phyloP scores from a whole-genome alignment of 2,113 vertebrate genomes.

The Centropristis striata region DNA sequence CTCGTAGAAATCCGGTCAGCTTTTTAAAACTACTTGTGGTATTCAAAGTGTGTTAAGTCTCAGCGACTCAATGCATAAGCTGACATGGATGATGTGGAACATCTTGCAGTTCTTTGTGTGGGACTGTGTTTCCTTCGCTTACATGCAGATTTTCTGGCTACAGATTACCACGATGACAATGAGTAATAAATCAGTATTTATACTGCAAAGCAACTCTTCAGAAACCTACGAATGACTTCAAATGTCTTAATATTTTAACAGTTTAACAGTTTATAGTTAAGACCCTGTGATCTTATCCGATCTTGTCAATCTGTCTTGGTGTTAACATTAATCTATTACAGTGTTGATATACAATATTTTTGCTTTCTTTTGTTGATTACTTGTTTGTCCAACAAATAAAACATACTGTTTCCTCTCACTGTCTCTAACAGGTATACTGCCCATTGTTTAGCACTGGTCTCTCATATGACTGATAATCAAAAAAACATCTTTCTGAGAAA shows the following conservation, averaged over 20 bases:
- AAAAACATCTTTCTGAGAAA: conserved; percentile 94
- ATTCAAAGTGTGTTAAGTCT: too few relatives aligned
- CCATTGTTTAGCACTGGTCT: conserved; percentile 94
- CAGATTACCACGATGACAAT: not conserved
- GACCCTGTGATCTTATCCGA: not conserved
- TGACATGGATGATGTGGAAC: not conserved
- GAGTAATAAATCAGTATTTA: not conserved
- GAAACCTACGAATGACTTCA: not conserved
- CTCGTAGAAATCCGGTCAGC: not conserved
- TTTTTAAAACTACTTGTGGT: not conserved
- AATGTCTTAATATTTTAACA: not conserved
- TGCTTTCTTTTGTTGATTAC: not conserved
- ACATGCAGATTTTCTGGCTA: not conserved
- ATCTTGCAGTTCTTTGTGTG: not conserved
- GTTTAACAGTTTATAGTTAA: not conserved
- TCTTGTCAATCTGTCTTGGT: not conserved
- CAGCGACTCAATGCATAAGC: too few relatives aligned
- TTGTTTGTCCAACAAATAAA: not conserved
- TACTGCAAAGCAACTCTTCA: not conserved
- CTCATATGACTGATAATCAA: conserved; percentile 96
- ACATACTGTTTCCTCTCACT: not conserved
- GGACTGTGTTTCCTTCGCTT: not conserved
- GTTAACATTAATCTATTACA: not conserved
- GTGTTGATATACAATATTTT: not conserved
- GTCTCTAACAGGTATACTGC: conserved; percentile 90